Conservation (phyloP, 2,797 vertebrate genomes). For the Schizopygopsis malacanthus region DNA sequence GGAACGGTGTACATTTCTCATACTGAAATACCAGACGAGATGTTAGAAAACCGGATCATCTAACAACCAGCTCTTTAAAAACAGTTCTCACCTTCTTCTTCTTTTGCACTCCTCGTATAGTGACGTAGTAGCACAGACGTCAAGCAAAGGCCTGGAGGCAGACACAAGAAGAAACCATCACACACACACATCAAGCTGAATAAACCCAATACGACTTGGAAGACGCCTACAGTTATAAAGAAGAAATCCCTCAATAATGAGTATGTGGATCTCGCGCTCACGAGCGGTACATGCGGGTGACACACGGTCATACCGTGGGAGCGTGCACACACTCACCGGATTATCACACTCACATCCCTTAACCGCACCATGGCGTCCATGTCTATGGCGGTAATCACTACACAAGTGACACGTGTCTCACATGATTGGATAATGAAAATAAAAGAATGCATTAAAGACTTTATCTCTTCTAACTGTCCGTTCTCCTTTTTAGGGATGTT, state of each 20-base stretch:
- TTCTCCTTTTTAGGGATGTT: slow-evolving; percentile 22
- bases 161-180: slow-evolving; percentile 4
- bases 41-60: neutral
- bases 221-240: slow-evolving; percentile 89
- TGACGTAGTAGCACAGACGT: slow-evolving; percentile 88
- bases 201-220: too few species aligned
- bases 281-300: slow-evolving; percentile 65
- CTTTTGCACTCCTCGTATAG: slow-evolving; percentile 91
- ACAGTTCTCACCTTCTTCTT: slow-evolving; percentile 84
- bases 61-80: neutral
- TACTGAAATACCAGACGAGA: slow-evolving; percentile 76
- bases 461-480: slow-evolving; percentile 22
- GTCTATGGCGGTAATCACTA: slow-evolving; percentile 90
- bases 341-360: slow-evolving; percentile 92
- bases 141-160: slow-evolving; percentile 82
- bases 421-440: slow-evolving; percentile 46
- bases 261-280: slow-evolving; percentile 79
- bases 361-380: slow-evolving; percentile 95
- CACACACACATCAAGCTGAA: neutral
- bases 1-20: slow-evolving; percentile 86
- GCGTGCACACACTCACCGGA: slow-evolving; percentile 91
- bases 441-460: slow-evolving; percentile 63
- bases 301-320: slow-evolving; percentile 85
- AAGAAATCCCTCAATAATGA: slow-evolving; percentile 95
- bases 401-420: slow-evolving; percentile 62